phyloP scores from a whole-genome alignment of 2,888 invertebrate species.

The Laothoe populi region DNA sequence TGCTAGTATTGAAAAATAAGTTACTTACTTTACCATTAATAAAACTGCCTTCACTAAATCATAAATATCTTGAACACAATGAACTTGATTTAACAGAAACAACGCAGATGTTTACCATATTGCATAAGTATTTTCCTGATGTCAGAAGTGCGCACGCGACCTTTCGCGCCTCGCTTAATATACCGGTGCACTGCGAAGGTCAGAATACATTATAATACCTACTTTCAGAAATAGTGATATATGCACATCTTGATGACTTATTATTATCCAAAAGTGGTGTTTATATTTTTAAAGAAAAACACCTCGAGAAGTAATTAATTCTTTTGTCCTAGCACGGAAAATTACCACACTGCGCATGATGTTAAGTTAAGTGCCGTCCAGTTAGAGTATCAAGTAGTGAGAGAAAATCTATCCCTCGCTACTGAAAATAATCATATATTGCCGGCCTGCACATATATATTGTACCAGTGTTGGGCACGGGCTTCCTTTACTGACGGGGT shows the following conservation, averaged over 20 bases:
- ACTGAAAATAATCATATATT: no score
- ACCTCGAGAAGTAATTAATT: no score
- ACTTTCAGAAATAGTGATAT: constrained; percentile 5
- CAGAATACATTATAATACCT: not conserved
- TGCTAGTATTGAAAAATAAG: not conserved
- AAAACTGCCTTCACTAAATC: no score
- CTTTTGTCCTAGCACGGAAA: no score
- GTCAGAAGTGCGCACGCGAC: constrained; percentile 9
- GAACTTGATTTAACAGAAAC: not conserved
- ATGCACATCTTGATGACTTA: not conserved
- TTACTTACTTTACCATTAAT: not conserved
- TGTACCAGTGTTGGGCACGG: no score
- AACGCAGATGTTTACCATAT: constrained; percentile 1
- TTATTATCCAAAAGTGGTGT: not conserved
- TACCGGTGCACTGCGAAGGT: constrained; percentile 16
- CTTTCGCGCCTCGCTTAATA: constrained; percentile 12
- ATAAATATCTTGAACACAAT: not conserved
- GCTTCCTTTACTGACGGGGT: no score
- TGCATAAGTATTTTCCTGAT: constrained; percentile 21
- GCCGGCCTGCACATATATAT: no score
- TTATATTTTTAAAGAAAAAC: not conserved
- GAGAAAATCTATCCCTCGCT: no score
- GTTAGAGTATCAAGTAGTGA: no score
- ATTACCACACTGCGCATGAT: no score
- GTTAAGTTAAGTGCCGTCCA: no score